Evolutionary conservation across 2,113 vertebrate genomes (phyloP), one percentile per base, ranked within the genome.

Genomic region (Paratilapia polleni): DNA sequence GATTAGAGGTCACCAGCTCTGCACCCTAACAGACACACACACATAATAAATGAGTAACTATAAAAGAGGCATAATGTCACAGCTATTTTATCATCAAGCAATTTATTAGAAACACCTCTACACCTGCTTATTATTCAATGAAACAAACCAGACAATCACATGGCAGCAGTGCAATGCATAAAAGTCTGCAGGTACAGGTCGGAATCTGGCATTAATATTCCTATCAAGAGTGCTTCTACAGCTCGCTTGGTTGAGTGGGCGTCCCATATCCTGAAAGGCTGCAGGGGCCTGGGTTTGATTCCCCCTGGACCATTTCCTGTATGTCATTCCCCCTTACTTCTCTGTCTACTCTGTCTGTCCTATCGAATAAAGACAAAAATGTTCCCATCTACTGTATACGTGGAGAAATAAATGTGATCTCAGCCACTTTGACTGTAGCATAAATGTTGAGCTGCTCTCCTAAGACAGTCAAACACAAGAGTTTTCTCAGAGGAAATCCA

Each of bases 1-100:
- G 95, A 90, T 97, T 96, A 83, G 88, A 78, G n/a, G 80, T 95
- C 86, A 99, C 98, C 83, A 99, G 91, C 68, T 99, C 97, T 5
- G 98, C 98, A 6, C 98, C 98, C 98, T 99, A 61, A 58, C 4
- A 54, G 54, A 93, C 52, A 91, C 60, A 93, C 20, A 63, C 7
- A 70, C 41, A 78, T 4, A 47, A 84, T 12, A 75, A 31, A 81
- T 54, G 13, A 49, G 24, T 8, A 54, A 49, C 47, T 49, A 28
- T 47, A 64, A 77, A 75, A 64, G 9, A 58, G 49, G 20, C 14
- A 34, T 9, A 41, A 43, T 17, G 20, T 43, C 52, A 70, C 15
- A 70, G 64, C 7, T 31, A 52, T n/a, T 14, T 73, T 14, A 54
- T 54, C 34, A 54, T 12, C 4, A 34, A 73, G 26, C 68, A 34